A percentile compares a stretch with the other conserved stretches of the same genome.
These are phyloP conservation scores for Dicrostonyx torquatus DNA, from an alignment of 2,797 vertebrate species.

Conservation along the genomic window DNA sequence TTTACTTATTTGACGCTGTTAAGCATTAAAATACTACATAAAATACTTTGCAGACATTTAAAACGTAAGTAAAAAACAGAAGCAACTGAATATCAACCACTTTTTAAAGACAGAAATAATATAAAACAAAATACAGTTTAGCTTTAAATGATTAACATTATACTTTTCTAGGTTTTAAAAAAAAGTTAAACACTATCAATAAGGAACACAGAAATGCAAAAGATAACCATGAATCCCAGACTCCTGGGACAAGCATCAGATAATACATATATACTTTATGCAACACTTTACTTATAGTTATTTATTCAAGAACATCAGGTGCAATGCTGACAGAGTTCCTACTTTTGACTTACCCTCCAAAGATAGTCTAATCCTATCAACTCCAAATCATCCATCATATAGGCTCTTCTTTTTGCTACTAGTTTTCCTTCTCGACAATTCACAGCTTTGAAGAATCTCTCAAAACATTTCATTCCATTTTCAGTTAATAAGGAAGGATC, in stretches of 20 bases:
- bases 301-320: constrained; percentile 18
- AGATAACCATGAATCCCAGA: constrained; percentile 20
- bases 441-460: constrained; percentile 99
- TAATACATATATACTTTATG: background rate
- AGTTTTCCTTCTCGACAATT: constrained; percentile 99
- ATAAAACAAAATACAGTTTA: background rate
- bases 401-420: constrained; percentile 97
- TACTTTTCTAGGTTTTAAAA: background rate
- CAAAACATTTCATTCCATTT: constrained; percentile 99
- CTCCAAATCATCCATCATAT: constrained; percentile 99
- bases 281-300: background rate
- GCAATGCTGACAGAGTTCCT: constrained; percentile 49
- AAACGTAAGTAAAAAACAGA: background rate
- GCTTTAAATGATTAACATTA: background rate
- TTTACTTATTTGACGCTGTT: background rate
- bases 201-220: constrained; percentile 9
- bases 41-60: background rate
- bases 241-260: constrained; percentile 5
- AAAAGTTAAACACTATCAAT: constrained; percentile 33
- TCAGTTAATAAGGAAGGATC: constrained; percentile 98
- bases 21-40: background rate
- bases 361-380: constrained; percentile 99
- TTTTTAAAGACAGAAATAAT: constrained; percentile 16
- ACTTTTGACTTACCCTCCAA: constrained; percentile 94
- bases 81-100: background rate